Evolutionary conservation across 1,140 invertebrate genomes (phyloP).

Genomic region (Anagrus nilaparvatae): DNA sequence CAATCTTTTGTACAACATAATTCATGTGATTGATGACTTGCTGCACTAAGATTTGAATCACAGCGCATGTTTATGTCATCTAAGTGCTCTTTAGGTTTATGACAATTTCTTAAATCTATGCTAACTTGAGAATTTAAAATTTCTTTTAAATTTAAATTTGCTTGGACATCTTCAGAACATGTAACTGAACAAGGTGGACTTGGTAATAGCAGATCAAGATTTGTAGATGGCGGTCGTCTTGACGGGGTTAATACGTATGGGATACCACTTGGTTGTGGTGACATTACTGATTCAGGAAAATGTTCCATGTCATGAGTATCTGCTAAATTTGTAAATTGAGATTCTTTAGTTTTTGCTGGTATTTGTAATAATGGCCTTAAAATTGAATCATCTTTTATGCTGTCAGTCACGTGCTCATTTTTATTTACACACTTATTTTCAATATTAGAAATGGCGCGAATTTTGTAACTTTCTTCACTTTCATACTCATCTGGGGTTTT

Average conservation of each 20-base stretch:
- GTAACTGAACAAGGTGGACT: constrained; percentile 38
- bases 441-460: too few species aligned
- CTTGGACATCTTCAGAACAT: constrained; percentile 37
- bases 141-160: constrained; percentile 29
- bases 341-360: constrained; percentile 25
- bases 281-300: too few species aligned
- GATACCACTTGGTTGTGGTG: constrained; percentile 54
- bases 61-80: constrained; percentile 1
- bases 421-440: too few species aligned
- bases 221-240: constrained; percentile 27
- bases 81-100: constrained; percentile 18
- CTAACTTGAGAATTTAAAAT: constrained; percentile 26
- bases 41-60: constrained; percentile 2
- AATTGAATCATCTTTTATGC: too few species aligned
- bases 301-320: constrained; percentile 50
- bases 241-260: constrained; percentile 31
- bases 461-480: constrained; percentile 15
- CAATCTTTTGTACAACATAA: not conserved
- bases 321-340: too few species aligned
- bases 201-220: constrained; percentile 31
- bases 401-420: not conserved
- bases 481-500: constrained; percentile 24
- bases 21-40: constrained; percentile 1
- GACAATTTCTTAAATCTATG: constrained; percentile 18
- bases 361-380: too few species aligned